Conservation (phyloP, 2,888 invertebrate genomes). For the Biston stratarius region DNA sequence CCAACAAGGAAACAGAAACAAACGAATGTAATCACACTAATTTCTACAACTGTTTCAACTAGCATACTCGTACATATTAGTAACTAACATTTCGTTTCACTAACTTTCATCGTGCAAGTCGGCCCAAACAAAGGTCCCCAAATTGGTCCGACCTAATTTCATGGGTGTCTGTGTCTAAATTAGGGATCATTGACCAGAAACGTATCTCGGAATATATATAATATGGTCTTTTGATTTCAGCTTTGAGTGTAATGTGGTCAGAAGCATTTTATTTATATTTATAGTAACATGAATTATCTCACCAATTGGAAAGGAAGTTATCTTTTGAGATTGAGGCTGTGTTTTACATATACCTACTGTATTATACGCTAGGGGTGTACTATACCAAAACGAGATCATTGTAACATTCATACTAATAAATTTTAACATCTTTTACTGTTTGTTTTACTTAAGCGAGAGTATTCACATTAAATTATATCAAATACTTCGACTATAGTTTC, state of each 20-base stretch:
- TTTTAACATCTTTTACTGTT: too few species aligned
- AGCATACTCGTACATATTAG: constrained; percentile 42
- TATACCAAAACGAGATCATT: too few species aligned
- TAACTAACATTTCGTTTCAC: constrained; percentile 40
- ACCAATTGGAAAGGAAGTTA: background rate
- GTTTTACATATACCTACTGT: too few species aligned
- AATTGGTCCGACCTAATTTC: constrained; percentile 48
- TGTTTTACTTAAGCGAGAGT: too few species aligned
- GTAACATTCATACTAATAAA: too few species aligned
- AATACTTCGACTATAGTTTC: too few species aligned
- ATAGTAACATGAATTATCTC: background rate
- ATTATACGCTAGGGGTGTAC: too few species aligned
- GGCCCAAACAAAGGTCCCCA: constrained; percentile 46
- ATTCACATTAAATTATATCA: too few species aligned
- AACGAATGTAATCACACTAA: constrained; percentile 58
- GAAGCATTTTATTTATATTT: background rate
- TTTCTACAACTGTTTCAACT: constrained; percentile 51
- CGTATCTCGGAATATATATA: constrained; percentile 7
- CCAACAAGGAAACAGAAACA: constrained; percentile 42
- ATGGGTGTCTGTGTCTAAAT: constrained; percentile 44
- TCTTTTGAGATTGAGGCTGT: too few species aligned
- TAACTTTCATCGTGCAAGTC: constrained; percentile 23
- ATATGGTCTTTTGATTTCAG: constrained; percentile 9
- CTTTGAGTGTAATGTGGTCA: constrained; percentile 1
- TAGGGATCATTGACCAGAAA: constrained; percentile 41